Conservation (phyloP, 1,140 invertebrate genomes). For the Nasonia giraulti region DNA sequence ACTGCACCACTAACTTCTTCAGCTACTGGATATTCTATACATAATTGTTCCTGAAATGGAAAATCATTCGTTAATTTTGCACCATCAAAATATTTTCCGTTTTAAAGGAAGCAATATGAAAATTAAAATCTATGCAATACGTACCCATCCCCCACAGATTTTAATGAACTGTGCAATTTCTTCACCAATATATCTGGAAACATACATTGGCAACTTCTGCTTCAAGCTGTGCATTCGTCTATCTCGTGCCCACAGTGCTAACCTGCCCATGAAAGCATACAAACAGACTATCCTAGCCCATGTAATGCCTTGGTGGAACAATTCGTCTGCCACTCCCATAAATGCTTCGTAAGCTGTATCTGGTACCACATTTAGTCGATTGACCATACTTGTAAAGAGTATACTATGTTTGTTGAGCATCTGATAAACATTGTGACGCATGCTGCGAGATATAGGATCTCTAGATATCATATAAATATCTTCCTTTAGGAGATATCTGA, state of each 20-base stretch:
- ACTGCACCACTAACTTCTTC: constrained; percentile 76
- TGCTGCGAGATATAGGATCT: constrained; percentile 69
- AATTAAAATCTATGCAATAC: constrained; percentile 26
- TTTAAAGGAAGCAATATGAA: neutral
- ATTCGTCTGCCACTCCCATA: constrained; percentile 76
- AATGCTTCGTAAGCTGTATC: constrained; percentile 76
- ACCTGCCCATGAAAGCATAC: constrained; percentile 77
- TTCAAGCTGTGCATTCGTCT: constrained; percentile 70
- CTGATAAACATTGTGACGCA: constrained; percentile 73
- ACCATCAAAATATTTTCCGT: neutral
- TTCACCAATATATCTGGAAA: constrained; percentile 70
- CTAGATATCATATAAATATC: constrained; percentile 71
- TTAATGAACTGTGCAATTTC: constrained; percentile 71
- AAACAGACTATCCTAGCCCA: constrained; percentile 79
- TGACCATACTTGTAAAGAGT: constrained; percentile 78
- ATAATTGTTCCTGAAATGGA: constrained; percentile 75
- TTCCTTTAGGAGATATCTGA: constrained; percentile 71
- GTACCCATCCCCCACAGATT: constrained; percentile 71
- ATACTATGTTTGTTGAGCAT: constrained; percentile 77
- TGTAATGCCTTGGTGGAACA: constrained; percentile 76
- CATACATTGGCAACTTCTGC: constrained; percentile 70
- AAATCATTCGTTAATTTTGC: neutral
- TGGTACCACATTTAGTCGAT: constrained; percentile 75
- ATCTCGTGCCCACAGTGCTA: constrained; percentile 75
- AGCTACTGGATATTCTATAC: constrained; percentile 77